Base-by-base conservation (phyloP, 1,140 invertebrate genomes). In the Tetranychus cinnabarinus region DNA sequence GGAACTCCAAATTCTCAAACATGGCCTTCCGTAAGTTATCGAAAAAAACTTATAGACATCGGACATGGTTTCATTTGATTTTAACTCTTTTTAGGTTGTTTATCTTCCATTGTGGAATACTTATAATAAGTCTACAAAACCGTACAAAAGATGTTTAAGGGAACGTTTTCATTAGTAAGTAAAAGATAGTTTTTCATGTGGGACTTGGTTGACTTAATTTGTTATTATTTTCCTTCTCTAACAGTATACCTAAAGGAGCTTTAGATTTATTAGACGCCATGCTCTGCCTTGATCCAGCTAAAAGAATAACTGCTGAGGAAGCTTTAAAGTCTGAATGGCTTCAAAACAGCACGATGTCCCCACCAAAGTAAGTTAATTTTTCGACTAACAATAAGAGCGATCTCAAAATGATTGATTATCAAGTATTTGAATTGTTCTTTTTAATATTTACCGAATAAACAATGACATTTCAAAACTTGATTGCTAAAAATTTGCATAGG, bases 1-100 rank as follows among this genome's bases (percentile, higher is more conserved):
- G 96, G 96, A 2, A 91, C 91, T 1, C 93, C 93, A 0, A 83
- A 84, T 60, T 92, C 93, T 0, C 88, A 88, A n/a, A 86, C 88
- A 52, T 99, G 96, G 96, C 62, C 62, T 36, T 23, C 46, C 4
- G 61, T 63, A 56, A 57, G 56, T 54, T 56, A 7, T 10, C 39
- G 5, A 42, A 42, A n/a, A 34, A 39, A 4, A 35, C 12, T 59
- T 15, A 46, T 15, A 2, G 2, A 2, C 13, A 7, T 15, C 15
- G 5, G 8, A 15, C 5, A 2, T 58, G 7, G 12, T 23, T 58
- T 42, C 56, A 60, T 61, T 61, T 31, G 2, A 12, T 23, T 52
- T 52, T 13, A 36, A 7, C 8, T 60, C 58, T 60, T 48, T 58
- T 3, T 35, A 85, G 70, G 93, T 99, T 31, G 89, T 92, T 62